Conservation (phyloP, 2,888 invertebrate species). For the Caenorhabditis sp. region DNA sequence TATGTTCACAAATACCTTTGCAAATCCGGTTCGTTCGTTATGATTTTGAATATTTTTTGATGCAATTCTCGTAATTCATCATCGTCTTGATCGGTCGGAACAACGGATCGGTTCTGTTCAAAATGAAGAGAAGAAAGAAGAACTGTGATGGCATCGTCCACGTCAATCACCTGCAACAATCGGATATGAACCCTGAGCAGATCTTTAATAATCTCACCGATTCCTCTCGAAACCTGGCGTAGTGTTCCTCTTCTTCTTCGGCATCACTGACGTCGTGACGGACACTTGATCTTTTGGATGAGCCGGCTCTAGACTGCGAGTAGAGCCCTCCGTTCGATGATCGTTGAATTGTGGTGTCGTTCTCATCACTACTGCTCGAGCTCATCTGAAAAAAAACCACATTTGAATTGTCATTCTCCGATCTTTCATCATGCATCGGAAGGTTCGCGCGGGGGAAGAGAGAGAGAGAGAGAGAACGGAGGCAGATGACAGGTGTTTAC, state of each 20-base stretch:
- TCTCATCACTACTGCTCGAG: slow-evolving; percentile 55
- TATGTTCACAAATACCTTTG: slow-evolving; percentile 26
- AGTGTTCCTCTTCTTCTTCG: slow-evolving; percentile 36
- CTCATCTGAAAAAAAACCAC: slow-evolving; percentile 33
- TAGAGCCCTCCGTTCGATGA: slow-evolving; percentile 15
- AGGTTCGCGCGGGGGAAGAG: slow-evolving; percentile 1
- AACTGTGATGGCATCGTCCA: slow-evolving; percentile 50
- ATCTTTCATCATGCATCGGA: neutral
- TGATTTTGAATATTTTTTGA: slow-evolving; percentile 51
- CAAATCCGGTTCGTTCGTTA: slow-evolving; percentile 50
- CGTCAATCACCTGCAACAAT: slow-evolving; percentile 29
- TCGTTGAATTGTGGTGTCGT: slow-evolving; percentile 41
- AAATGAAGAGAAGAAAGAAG: slow-evolving; percentile 51
- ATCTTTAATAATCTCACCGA: neutral
- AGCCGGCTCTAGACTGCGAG: slow-evolving; percentile 38
- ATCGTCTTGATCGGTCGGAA: slow-evolving; percentile 54
- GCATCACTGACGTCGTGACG: slow-evolving; percentile 42
- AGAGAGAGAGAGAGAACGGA: neutral
- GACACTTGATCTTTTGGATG: slow-evolving; percentile 23
- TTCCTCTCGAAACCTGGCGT: slow-evolving; percentile 24
- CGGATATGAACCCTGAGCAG: neutral
- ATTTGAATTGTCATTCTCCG: neutral
- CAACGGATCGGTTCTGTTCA: slow-evolving; percentile 41
- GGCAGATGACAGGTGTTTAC: slow-evolving; percentile 31
- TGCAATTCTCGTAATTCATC: slow-evolving; percentile 54